A percentile compares a stretch with the other conserved stretches of the same genome.
These are phyloP conservation scores for Morphnarchus princeps DNA, from an alignment of 2,113 vertebrate species.

Conservation along the genomic window DNA sequence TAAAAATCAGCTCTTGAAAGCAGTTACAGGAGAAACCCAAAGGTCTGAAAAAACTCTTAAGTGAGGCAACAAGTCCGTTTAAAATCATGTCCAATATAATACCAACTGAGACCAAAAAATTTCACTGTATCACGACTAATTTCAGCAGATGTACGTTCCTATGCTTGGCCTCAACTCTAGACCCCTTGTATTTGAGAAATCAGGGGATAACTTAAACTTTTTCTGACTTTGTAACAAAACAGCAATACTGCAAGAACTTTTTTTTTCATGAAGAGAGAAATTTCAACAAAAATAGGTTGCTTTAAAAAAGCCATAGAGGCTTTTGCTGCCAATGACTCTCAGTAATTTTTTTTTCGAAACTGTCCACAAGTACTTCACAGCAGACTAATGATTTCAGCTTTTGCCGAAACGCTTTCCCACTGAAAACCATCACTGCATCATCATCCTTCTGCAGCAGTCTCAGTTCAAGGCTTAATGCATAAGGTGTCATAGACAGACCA, in stretches of 20 bases:
- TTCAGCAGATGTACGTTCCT: neutral
- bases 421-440: neutral
- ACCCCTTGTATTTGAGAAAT: neutral
- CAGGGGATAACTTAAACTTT: neutral
- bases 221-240: neutral
- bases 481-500: neutral
- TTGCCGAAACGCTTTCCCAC: neutral
- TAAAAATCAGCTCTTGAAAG: conserved; percentile 52
- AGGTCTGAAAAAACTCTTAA: neutral
- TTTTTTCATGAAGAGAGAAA: neutral
- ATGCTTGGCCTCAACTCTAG: neutral
- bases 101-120: neutral
- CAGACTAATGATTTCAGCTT: neutral
- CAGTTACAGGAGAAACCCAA: neutral
- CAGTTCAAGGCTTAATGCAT: neutral
- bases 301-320: neutral
- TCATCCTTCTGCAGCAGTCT: neutral
- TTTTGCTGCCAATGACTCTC: neutral
- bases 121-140: neutral
- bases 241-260: neutral
- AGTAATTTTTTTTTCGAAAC: neutral
- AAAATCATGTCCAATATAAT: neutral
- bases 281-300: neutral
- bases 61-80: neutral
- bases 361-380: neutral